Percentiles rank a stretch among this genome's conserved stretches.
phyloP scores from a whole-genome alignment of 2,113 vertebrate genomes.

The Sphyrna mokarran region DNA sequence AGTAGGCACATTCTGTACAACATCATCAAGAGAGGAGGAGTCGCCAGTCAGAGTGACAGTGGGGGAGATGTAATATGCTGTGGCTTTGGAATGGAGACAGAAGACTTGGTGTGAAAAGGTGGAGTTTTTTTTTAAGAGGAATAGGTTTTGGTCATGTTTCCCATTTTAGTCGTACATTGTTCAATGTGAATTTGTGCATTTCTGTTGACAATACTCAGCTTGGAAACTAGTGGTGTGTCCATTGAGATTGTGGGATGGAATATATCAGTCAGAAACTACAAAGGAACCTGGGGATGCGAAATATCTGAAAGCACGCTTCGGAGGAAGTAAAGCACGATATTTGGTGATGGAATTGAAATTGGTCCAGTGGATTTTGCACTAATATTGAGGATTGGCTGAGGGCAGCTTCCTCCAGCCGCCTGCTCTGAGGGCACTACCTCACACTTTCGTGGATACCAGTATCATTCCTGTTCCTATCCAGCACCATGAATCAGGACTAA shows the following conservation, averaged over 20 bases:
- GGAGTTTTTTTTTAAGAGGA: neutral
- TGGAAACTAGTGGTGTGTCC: too few relatives aligned
- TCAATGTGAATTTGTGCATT: neutral
- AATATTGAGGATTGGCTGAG: neutral
- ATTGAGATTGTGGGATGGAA: neutral
- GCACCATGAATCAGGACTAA: neutral
- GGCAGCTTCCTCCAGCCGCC: neutral
- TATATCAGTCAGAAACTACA: neutral
- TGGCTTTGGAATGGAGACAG: constrained; percentile 43
- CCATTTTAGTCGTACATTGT: neutral
- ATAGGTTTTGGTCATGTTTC: neutral
- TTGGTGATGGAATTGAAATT: neutral
- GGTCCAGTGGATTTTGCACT: neutral
- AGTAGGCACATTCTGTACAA: constrained; percentile 56
- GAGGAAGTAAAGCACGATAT: neutral
- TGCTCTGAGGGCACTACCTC: neutral
- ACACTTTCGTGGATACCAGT: neutral
- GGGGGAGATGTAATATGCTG: neutral
- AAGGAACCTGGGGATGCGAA: neutral
- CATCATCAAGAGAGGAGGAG: constrained; percentile 39
- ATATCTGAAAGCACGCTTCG: neutral
- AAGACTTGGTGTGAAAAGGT: neutral
- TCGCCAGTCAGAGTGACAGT: neutral
- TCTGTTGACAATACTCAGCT: neutral
- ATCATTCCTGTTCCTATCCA: neutral